Evolutionary conservation across 2,888 invertebrate genomes (phyloP), one percentile per base, ranked within the genome.

Genomic region (Ophion costatus): DNA sequence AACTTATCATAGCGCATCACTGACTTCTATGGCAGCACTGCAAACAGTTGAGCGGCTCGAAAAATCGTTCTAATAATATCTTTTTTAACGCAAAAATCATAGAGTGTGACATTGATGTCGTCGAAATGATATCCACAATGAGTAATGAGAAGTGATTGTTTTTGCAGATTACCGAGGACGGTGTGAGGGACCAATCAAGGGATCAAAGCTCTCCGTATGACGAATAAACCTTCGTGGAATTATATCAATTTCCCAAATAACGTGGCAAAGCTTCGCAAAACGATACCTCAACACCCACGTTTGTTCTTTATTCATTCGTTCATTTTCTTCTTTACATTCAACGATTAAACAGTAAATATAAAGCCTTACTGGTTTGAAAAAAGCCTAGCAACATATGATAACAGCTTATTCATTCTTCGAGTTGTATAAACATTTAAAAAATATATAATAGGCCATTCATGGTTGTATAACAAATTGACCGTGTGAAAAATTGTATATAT

Each of bases 91-190:
- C n/a, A n/a, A n/a, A n/a, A n/a, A n/a, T n/a, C n/a, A n/a, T n/a
- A n/a, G n/a, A n/a, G n/a, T n/a, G n/a, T n/a, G n/a, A n/a, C n/a
- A n/a, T n/a, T n/a, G n/a, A n/a, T n/a, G n/a, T n/a, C n/a, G n/a
- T n/a, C 29, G 29, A 29, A 29, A 22, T 59, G 20, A 9, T 22
- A 22, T 59, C 20, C 1, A 59, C 10, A n/a, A 64, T 33, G n/a
- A n/a, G 10, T 29, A 29, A 33, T 56, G 7, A 22, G 22, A 24
- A 20, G 38, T 22, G 38, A 75, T 75, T 5, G 11, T 59, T 66
- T 87, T 88, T 94, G 88, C 94, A 95, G 95, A 94, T 95, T 89
- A 94, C 94, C 42, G 83, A 90, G 63, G 94, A 94, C n/a, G 95
- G 95, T 29, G 94, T 95, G 88, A 93, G 94, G 92, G 94, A 95